Evolutionary conservation across 2,113 vertebrate species (phyloP).

Genomic region (Eleginops maclovinus): DNA sequence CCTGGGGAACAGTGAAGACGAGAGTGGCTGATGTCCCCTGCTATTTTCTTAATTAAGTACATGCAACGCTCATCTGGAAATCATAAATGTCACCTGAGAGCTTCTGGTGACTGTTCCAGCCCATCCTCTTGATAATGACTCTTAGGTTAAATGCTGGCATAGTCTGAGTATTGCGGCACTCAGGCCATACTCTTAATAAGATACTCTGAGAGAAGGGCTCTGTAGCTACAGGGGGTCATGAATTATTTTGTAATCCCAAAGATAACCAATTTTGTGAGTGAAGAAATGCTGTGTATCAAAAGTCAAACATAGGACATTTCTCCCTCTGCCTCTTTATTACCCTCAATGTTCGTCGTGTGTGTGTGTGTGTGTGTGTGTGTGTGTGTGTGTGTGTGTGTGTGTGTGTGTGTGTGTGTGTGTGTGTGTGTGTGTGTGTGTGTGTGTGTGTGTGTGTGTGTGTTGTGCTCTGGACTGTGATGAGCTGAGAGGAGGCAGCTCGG

Average conservation of each 20-base stretch:
- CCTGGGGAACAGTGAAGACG: slow-evolving; percentile 58
- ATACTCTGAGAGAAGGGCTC: slow-evolving; percentile 22
- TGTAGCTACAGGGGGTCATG: slow-evolving; percentile 9
- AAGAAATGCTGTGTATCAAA: slow-evolving; percentile 10
- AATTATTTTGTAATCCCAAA: slow-evolving; percentile 45
- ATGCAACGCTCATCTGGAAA: slow-evolving; percentile 61
- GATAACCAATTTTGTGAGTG: slow-evolving; percentile 4
- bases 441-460: slow-evolving; percentile 4
- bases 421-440: slow-evolving; percentile 6
- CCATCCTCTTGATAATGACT: slow-evolving; percentile 48
- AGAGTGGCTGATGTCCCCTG: slow-evolving; percentile 68
- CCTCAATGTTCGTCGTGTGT: slow-evolving; percentile 1
- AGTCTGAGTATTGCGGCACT: slow-evolving; percentile 42
- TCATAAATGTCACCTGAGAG: slow-evolving; percentile 69
- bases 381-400: slow-evolving; percentile 10
- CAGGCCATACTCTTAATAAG: slow-evolving; percentile 42
- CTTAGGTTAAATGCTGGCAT: slow-evolving; percentile 42
- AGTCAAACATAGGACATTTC: slow-evolving; percentile 24
- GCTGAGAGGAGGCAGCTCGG: slow-evolving; percentile 52
- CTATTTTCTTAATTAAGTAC: slow-evolving; percentile 82
- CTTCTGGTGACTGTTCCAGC: slow-evolving; percentile 45
- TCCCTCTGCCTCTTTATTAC: slow-evolving; percentile 26
- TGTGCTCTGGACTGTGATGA: slow-evolving; percentile 60
- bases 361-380: slow-evolving; percentile 11
- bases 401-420: background rate